phyloP scores from a whole-genome alignment of 2,888 invertebrate species.

The Cosmorhoe ocellata region DNA sequence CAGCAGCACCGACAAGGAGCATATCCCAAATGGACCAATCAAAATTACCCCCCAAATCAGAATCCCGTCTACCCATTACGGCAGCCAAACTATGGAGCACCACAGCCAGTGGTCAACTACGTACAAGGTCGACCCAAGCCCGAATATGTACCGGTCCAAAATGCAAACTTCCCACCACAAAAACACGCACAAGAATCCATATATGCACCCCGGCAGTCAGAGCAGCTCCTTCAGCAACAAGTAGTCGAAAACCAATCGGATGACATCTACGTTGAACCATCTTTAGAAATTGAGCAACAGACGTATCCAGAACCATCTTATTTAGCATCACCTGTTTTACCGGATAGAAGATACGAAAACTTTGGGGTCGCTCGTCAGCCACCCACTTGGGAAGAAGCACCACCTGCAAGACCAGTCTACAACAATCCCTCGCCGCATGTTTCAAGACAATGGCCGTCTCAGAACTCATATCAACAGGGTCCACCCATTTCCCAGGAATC shows the following conservation, averaged over 20 bases:
- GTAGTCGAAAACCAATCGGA: conserved; percentile 1
- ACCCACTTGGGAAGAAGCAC: not conserved
- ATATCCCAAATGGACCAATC: conserved; percentile 2
- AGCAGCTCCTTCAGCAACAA: not conserved
- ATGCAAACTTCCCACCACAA: not conserved
- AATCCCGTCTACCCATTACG: not conserved
- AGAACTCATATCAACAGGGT: not conserved
- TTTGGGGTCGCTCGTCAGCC: not conserved
- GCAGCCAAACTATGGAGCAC: conserved; percentile 1
- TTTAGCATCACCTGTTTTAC: not conserved
- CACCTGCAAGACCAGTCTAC: not conserved
- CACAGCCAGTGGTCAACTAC: not conserved
- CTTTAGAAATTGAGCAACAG: not conserved
- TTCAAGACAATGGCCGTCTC: conserved; percentile 5
- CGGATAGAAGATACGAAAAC: conserved; percentile 3
- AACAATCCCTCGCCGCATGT: conserved; percentile 1
- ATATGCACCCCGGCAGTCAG: not conserved
- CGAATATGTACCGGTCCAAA: not conserved
- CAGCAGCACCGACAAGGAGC: conserved; percentile 1
- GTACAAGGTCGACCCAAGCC: not conserved
- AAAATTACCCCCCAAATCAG: conserved; percentile 1
- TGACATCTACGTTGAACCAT: not conserved
- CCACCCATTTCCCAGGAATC: not conserved
- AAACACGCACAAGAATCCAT: not conserved
- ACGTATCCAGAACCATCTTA: conserved; percentile 8